Conservation (phyloP, 2,888 invertebrate species). For the Chrysopilus asiliformis region DNA sequence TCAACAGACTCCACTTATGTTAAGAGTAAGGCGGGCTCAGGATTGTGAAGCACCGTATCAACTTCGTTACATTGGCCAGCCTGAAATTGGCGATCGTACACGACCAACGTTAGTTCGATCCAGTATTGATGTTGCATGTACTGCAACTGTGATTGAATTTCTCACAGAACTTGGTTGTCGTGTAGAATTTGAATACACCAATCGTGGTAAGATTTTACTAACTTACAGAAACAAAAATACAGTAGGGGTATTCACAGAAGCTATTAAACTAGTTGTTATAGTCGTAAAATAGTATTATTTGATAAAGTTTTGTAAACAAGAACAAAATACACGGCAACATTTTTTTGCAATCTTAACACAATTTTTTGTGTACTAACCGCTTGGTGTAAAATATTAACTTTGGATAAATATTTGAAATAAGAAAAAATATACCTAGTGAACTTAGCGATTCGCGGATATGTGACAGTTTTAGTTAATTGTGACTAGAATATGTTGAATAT, state of each 20-base stretch:
- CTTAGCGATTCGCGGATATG: too few relatives aligned
- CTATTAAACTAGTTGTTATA: too few relatives aligned
- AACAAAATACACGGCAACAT: too few relatives aligned
- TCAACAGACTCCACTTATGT: slow-evolving; percentile 49
- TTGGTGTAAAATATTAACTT: too few relatives aligned
- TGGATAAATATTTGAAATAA: too few relatives aligned
- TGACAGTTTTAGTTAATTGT: background rate
- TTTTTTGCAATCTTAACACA: too few relatives aligned
- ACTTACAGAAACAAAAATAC: background rate
- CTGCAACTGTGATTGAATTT: slow-evolving; percentile 79
- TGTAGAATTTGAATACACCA: slow-evolving; percentile 86
- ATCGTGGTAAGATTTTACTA: slow-evolving; percentile 47
- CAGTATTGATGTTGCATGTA: slow-evolving; percentile 86
- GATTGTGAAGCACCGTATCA: slow-evolving; percentile 59
- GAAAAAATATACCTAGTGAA: too few relatives aligned
- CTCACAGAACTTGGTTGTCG: slow-evolving; percentile 82
- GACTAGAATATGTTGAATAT: background rate
- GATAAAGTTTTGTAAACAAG: too few relatives aligned
- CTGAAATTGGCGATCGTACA: slow-evolving; percentile 77
- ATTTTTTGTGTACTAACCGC: too few relatives aligned
- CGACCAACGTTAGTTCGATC: slow-evolving; percentile 82
- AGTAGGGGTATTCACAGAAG: too few relatives aligned
- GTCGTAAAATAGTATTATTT: too few relatives aligned
- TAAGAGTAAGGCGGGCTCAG: slow-evolving; percentile 73
- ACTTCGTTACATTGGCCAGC: slow-evolving; percentile 81